These are phyloP conservation scores for Austrofundulus limnaeus DNA, from an alignment of 2,113 vertebrate species.

Conservation along the genomic window DNA sequence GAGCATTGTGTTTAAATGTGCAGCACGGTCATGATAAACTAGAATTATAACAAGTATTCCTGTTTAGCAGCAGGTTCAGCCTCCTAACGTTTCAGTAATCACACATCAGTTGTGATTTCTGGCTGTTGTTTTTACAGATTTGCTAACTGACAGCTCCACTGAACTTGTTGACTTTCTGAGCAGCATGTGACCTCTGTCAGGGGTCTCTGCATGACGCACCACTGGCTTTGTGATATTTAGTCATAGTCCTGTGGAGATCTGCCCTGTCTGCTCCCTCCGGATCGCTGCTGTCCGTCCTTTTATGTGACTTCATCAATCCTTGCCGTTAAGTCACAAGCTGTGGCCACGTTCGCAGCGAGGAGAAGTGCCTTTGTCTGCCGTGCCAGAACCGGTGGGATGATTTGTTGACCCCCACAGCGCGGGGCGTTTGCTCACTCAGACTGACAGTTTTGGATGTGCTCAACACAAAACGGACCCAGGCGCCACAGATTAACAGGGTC, in stretches of 20 bases:
- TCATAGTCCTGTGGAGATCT: constrained; percentile 41
- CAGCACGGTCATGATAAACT: not conserved
- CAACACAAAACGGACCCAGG: constrained; percentile 5
- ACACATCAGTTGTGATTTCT: not conserved
- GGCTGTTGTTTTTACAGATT: constrained; percentile 7
- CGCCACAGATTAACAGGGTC: too few species aligned
- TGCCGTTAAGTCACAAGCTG: constrained; percentile 32
- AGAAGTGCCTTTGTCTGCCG: constrained; percentile 22
- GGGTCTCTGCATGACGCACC: constrained; percentile 22
- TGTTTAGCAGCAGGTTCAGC: not conserved
- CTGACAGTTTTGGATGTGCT: constrained; percentile 28
- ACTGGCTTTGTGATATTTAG: constrained; percentile 38
- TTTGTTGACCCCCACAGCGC: constrained; percentile 39
- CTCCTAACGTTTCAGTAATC: not conserved
- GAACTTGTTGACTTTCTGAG: not conserved
- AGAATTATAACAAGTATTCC: not conserved
- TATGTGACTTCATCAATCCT: constrained; percentile 60
- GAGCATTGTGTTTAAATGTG: not conserved
- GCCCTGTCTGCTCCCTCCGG: constrained; percentile 49
- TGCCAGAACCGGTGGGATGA: constrained; percentile 31
- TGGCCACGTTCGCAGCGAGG: constrained; percentile 31
- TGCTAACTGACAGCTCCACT: constrained; percentile 7
- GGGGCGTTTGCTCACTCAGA: constrained; percentile 25
- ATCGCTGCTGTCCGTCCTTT: constrained; percentile 47
- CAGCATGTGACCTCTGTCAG: constrained; percentile 8